These are phyloP conservation scores for Acrossocheilus fasciatus DNA, from an alignment of 2,797 vertebrate species.

Conservation along the genomic window DNA sequence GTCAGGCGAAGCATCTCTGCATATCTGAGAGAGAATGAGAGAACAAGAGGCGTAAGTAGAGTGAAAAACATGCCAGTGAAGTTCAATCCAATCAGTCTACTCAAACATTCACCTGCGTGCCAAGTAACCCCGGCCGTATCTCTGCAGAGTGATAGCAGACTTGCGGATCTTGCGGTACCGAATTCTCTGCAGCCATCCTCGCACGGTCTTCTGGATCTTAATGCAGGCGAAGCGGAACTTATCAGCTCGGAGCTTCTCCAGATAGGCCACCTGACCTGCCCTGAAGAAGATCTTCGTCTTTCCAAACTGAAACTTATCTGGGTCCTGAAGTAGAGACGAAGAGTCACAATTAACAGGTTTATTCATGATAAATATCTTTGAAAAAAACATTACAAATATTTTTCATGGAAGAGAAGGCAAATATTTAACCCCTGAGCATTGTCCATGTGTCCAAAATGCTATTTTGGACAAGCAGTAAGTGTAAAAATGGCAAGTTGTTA, in stretches of 20 bases:
- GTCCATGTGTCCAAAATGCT: not conserved
- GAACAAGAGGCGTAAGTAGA: not conserved
- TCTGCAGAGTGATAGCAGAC: conserved; percentile 81
- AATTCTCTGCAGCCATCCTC: conserved; percentile 90
- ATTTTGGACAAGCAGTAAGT: not conserved
- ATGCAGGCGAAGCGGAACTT: conserved; percentile 92
- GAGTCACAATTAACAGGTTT: not conserved
- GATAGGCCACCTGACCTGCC: conserved; percentile 94
- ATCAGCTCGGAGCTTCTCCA: conserved; percentile 93
- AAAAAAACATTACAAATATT: not conserved
- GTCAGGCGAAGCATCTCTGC: conserved; percentile 82
- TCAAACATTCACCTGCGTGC: conserved; percentile 84
- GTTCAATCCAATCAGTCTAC: not conserved
- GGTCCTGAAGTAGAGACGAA: conserved; percentile 79
- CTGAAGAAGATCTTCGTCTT: conserved; percentile 97
- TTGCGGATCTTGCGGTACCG: conserved; percentile 82
- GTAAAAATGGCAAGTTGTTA: conserved; percentile 28
- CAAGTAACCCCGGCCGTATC: conserved; percentile 83
- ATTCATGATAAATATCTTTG: not conserved
- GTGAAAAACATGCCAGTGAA: not conserved
- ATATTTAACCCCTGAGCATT: not conserved
- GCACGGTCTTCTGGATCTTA: conserved; percentile 92
- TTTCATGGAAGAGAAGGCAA: not conserved
- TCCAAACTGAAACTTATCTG: conserved; percentile 96
- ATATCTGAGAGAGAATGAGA: conserved; percentile 71